phyloP scores from a whole-genome alignment of 2,888 invertebrate species.

The Leptura quadrifasciata region DNA sequence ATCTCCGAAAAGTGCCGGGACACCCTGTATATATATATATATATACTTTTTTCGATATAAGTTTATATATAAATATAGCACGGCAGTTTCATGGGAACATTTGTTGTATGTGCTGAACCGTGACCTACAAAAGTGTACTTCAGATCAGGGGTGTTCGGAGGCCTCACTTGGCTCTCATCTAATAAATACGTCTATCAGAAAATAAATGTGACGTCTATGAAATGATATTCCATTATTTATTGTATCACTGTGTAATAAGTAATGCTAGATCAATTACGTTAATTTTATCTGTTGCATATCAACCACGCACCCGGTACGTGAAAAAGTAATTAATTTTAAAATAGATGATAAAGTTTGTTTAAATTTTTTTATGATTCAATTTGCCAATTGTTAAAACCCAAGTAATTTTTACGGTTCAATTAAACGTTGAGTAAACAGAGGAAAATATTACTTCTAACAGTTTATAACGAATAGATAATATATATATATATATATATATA shows the following conservation, averaged over 20 bases:
- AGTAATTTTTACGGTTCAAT: background rate
- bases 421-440: background rate
- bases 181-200: background rate
- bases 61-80: too few species aligned
- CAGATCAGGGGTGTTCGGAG: too few species aligned
- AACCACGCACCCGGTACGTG: background rate
- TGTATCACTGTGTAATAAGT: background rate
- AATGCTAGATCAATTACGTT: background rate
- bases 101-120: too few species aligned
- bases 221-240: background rate
- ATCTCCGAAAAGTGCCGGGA: too few species aligned
- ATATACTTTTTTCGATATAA: too few species aligned
- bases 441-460: background rate
- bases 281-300: background rate
- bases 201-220: background rate
- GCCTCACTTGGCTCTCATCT: background rate
- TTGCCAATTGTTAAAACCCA: background rate
- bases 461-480: background rate
- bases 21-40: too few species aligned
- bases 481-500: too few species aligned
- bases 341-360: background rate
- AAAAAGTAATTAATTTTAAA: background rate
- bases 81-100: too few species aligned
- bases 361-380: background rate
- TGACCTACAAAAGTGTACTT: too few species aligned